Evolutionary conservation across 2,888 invertebrate species (phyloP).

Genomic region (Drosophila recens): DNA sequence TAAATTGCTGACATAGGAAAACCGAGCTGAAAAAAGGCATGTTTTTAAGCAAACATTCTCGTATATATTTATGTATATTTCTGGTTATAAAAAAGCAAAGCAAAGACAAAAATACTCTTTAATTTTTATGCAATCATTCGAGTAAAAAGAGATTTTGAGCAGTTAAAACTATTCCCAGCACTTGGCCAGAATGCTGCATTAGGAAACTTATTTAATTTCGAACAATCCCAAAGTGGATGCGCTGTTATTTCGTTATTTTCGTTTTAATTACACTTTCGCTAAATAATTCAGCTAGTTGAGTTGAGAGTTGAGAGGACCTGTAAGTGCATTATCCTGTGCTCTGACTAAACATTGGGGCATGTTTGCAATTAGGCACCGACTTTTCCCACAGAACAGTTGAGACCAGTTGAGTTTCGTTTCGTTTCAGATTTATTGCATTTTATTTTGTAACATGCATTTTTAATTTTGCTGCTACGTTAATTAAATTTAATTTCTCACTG

Average conservation of each 20-base stretch:
- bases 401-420: slow-evolving; percentile 48
- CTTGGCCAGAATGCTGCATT: background rate
- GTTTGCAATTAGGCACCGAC: slow-evolving; percentile 44
- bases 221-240: slow-evolving; percentile 23
- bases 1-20: slow-evolving; percentile 49
- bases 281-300: slow-evolving; percentile 50
- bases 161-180: background rate
- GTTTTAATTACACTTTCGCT: slow-evolving; percentile 55
- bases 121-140: background rate
- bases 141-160: background rate
- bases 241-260: slow-evolving; percentile 41
- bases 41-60: slow-evolving; percentile 25
- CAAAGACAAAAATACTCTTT: too few species aligned
- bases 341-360: slow-evolving; percentile 23
- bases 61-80: slow-evolving; percentile 20
- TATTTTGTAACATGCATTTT: slow-evolving; percentile 62
- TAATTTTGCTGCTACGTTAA: slow-evolving; percentile 65
- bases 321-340: slow-evolving; percentile 47
- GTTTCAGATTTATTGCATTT: slow-evolving; percentile 64
- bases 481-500: slow-evolving; percentile 64
- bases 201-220: slow-evolving; percentile 54
- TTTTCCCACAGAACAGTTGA: slow-evolving; percentile 26
- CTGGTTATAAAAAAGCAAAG: slow-evolving; percentile 6
- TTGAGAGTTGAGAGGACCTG: slow-evolving; percentile 26
- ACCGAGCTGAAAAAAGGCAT: slow-evolving; percentile 12